Evolutionary conservation across 2,888 invertebrate genomes (phyloP), one percentile per base, ranked within the genome.

Genomic region (Dorcus hopei): DNA sequence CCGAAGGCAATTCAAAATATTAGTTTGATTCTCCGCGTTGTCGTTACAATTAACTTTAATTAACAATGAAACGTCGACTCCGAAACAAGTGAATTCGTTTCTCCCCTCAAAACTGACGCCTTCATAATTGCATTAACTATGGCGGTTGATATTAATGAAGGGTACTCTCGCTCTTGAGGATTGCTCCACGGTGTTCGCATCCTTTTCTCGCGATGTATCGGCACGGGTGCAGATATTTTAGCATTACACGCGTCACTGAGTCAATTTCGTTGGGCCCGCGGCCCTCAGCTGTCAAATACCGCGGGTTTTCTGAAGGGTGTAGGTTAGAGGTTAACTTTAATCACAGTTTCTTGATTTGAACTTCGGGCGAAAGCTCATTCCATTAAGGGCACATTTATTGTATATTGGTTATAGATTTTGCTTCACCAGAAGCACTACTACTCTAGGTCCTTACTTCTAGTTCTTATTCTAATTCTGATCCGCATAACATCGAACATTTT

Each of bases 241-340:
- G 67, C 64, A 71, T 72, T 71, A 73, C 65, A 72, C 72, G 72
- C 73, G 67, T 70, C 71, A 65, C 65, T 65, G 70, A 73, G 70
- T 71, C 73, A 73, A 73, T 72, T 73, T 71, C 68, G 64, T 63
- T 65, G 60, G 61, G 68, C 73, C 69, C 58, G 59, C 49, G 70
- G 72, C 70, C 61, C 61, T 63, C 63, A 65, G 64, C 70, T 70
- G 70, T 70, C 70, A 70, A 71, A 70, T 67, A 65, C 64, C 62
- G 59, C 57, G 58, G 55, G 61, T 62, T 61, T 62, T 61, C 60
- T 59, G 63, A 62, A 53, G 23, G 53, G 14, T 41, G 59, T 57
- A 53, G 53, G 57, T 59, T 58, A 54, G 66, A 59, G 65, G 66
- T 64, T 65, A 64, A 63, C 60, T 65, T 68, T 68, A 66, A 68